These are phyloP conservation scores for Elgaria multicarinata DNA, from an alignment of 2,113 vertebrate genomes.

Conservation along the genomic window DNA sequence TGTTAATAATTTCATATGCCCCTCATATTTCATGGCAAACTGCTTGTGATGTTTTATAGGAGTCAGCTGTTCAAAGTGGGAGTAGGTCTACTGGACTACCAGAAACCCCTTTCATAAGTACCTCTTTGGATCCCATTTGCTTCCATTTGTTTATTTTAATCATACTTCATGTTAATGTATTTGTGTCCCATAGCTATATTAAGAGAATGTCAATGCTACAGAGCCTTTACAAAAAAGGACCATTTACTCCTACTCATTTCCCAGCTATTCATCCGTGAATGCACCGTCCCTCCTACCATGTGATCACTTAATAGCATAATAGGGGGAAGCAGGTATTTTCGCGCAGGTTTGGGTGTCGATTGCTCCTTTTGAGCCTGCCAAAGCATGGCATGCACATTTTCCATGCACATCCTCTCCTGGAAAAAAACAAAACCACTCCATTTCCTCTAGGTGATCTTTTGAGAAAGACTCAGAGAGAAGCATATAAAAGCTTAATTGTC, in stretches of 20 bases:
- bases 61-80: neutral
- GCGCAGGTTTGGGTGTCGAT: neutral
- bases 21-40: neutral
- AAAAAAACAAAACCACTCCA: conserved; percentile 20
- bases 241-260: neutral
- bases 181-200: conserved; percentile 1
- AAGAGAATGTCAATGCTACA: neutral
- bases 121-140: neutral
- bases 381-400: conserved; percentile 17
- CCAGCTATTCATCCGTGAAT: neutral
- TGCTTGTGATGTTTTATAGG: neutral
- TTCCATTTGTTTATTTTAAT: conserved; percentile 6
- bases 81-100: neutral
- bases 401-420: neutral
- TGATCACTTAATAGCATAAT: conserved; percentile 23
- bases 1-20: too few species aligned
- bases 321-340: conserved; percentile 21
- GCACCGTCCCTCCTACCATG: neutral
- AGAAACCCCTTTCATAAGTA: neutral
- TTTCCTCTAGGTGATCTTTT: conserved; percentile 14
- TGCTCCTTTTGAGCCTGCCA: conserved; percentile 1
- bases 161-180: neutral
- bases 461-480: conserved; percentile 2
- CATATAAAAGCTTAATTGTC: conserved; percentile 32
- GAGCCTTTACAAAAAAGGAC: neutral